phyloP scores from a whole-genome alignment of 2,113 vertebrate species.

The Xiphias gladius region DNA sequence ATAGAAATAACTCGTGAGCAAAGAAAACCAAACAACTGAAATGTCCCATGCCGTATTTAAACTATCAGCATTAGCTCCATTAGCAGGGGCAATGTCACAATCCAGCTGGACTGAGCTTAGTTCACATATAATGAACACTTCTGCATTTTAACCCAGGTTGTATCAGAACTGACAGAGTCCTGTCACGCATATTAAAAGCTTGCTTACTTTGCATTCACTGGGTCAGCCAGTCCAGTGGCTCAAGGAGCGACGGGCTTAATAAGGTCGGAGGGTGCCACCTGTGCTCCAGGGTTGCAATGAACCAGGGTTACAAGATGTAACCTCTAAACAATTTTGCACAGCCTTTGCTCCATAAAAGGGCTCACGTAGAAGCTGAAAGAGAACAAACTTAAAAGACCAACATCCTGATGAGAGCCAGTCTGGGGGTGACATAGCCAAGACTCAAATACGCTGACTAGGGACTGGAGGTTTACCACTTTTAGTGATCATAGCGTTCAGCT shows the following conservation, averaged over 20 bases:
- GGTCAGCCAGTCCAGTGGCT: background rate
- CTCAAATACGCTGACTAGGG: background rate
- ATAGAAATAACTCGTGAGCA: slow-evolving; percentile 22
- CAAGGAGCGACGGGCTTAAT: no score
- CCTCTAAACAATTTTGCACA: no score
- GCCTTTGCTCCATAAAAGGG: background rate
- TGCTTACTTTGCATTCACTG: background rate
- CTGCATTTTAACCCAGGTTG: background rate
- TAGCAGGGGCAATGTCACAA: background rate
- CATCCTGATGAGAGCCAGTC: background rate
- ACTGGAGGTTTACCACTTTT: background rate
- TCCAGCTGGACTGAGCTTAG: background rate
- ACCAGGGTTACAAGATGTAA: no score
- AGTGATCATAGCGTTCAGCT: background rate
- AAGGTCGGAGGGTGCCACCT: background rate
- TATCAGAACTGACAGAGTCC: background rate
- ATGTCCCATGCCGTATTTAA: background rate
- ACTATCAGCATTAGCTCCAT: background rate
- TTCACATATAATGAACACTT: background rate
- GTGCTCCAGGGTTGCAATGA: background rate
- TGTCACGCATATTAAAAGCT: background rate
- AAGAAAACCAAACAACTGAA: background rate
- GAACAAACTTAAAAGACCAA: background rate
- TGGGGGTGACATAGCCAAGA: background rate
- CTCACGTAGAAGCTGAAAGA: background rate